A percentile compares a stretch with the other conserved stretches of the same genome.
These are phyloP conservation scores for Alligator mississippiensis DNA, from an alignment of 2,113 vertebrate genomes.

Conservation along the genomic window DNA sequence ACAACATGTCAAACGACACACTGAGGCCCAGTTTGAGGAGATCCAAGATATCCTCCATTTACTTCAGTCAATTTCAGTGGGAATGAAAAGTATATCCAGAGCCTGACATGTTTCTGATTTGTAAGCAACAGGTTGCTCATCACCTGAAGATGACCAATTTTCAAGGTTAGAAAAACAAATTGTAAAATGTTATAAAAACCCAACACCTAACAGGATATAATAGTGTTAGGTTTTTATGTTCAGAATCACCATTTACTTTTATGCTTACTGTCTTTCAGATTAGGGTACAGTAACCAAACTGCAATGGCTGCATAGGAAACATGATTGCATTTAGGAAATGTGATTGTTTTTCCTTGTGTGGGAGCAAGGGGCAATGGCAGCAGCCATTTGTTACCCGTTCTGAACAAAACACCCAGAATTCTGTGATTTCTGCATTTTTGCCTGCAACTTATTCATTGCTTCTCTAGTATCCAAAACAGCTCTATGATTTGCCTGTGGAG, in stretches of 20 bases:
- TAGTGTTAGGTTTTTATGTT: background rate
- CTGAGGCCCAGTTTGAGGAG: background rate
- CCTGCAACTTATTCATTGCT: background rate
- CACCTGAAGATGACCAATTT: background rate
- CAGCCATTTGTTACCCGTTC: background rate
- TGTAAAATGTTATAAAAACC: background rate
- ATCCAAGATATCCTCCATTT: background rate
- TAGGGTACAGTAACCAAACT: background rate
- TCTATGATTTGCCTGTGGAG: too few relatives aligned
- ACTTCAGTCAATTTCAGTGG: background rate
- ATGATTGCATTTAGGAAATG: background rate
- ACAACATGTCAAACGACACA: background rate
- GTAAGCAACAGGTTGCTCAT: background rate
- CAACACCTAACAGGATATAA: background rate
- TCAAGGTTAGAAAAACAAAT: background rate
- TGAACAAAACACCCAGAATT: background rate
- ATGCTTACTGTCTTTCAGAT: background rate
- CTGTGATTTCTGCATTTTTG: background rate
- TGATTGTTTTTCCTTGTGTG: background rate
- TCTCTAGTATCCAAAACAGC: background rate
- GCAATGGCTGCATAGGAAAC: background rate
- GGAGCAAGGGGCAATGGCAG: background rate
- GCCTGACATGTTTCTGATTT: background rate
- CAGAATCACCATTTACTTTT: rapidly evolving
- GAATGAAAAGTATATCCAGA: background rate